Evolutionary conservation across 1,140 invertebrate genomes (phyloP).

Genomic region (Pomacea maculata): DNA sequence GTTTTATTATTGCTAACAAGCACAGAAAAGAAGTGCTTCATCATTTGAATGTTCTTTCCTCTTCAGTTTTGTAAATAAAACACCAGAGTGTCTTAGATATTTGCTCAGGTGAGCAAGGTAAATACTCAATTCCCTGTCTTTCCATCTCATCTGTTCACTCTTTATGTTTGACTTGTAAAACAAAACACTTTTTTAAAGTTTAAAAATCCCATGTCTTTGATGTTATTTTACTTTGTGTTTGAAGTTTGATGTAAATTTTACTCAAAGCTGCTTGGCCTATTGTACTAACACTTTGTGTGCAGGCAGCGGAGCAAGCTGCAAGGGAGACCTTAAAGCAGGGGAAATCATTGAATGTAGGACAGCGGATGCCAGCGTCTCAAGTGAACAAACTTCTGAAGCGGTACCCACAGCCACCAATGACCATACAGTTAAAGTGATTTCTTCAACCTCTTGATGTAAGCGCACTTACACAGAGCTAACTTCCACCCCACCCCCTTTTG

Average conservation of each 20-base stretch:
- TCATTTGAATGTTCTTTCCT: background rate
- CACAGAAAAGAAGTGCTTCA: background rate
- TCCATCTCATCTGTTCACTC: no score
- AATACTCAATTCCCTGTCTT: no score
- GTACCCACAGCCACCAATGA: slow-evolving; percentile 19
- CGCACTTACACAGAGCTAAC: no score
- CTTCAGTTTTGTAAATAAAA: background rate
- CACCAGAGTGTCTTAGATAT: slow-evolving; percentile 2
- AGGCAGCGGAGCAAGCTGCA: slow-evolving; percentile 12
- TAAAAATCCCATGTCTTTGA: no score
- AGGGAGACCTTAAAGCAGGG: slow-evolving; percentile 10
- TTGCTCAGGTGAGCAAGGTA: slow-evolving; percentile 11
- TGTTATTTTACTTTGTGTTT: no score
- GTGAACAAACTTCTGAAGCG: slow-evolving; percentile 29
- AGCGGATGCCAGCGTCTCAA: background rate
- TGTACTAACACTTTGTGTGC: background rate
- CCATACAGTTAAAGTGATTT: slow-evolving; percentile 6
- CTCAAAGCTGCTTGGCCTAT: no score
- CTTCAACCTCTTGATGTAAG: no score
- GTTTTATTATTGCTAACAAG: background rate
- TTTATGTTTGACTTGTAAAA: no score
- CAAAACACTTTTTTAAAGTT: no score
- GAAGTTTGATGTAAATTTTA: no score
- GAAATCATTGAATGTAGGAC: background rate
- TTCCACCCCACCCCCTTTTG: no score